A percentile compares a stretch with the other conserved stretches of the same genome.
Evolutionary conservation across 2,797 vertebrate species (phyloP).

Genomic region (Oryzias dopingdopingensis): DNA sequence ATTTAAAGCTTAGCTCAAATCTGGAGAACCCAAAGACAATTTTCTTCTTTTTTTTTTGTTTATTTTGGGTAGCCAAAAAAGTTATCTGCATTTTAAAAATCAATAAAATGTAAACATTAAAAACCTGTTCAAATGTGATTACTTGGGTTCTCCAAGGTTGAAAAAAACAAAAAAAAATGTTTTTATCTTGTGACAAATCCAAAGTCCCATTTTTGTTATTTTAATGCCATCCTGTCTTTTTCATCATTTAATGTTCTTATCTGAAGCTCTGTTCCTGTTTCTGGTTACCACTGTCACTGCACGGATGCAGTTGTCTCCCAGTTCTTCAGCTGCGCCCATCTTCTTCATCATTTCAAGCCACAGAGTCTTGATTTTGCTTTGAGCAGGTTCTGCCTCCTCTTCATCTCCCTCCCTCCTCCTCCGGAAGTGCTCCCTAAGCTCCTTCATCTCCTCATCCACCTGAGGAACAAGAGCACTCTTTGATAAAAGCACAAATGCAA

Average conservation of each 20-base stretch:
- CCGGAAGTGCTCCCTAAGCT: conserved; percentile 73
- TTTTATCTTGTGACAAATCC: too few relatives aligned
- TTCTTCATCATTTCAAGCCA: conserved; percentile 19
- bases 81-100: too few relatives aligned
- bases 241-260: not conserved
- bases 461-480: conserved; percentile 38
- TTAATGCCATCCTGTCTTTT: not conserved
- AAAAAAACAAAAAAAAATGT: too few relatives aligned
- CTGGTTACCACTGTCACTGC: conserved; percentile 23
- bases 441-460: conserved; percentile 76
- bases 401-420: conserved; percentile 50
- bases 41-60: too few relatives aligned
- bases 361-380: not conserved
- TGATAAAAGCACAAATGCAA: not conserved
- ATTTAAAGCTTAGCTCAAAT: too few relatives aligned
- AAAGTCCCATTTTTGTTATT: too few relatives aligned
- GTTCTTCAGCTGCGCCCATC: conserved; percentile 76
- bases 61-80: too few relatives aligned
- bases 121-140: too few relatives aligned
- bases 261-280: too few relatives aligned
- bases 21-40: too few relatives aligned
- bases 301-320: conserved; percentile 74
- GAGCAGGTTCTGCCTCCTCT: conserved; percentile 19
- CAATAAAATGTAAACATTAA: too few relatives aligned
- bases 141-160: too few relatives aligned